phyloP scores from a whole-genome alignment of 1,140 invertebrate genomes.

The Drosophila prosaltans region DNA sequence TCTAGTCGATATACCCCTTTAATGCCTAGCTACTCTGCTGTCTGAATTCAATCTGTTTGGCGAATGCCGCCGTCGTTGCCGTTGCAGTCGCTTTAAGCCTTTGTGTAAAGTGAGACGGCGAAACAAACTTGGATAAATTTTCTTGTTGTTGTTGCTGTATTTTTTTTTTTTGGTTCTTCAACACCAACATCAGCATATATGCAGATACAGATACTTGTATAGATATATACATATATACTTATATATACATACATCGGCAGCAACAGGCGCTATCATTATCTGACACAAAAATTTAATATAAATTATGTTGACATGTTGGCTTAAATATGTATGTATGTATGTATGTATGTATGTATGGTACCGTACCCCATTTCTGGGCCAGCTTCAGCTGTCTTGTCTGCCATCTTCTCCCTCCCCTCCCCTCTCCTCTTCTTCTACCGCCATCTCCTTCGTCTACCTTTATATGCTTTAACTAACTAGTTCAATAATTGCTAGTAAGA shows the following conservation, averaged over 20 bases:
- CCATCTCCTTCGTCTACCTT: no score
- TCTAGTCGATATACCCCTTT: background rate
- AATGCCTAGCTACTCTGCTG: background rate
- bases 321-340: slow-evolving; percentile 63
- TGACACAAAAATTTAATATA: slow-evolving; percentile 83
- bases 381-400: slow-evolving; percentile 19
- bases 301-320: slow-evolving; percentile 82
- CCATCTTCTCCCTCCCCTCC: no score
- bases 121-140: slow-evolving; percentile 3
- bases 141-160: background rate
- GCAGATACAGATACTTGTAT: slow-evolving; percentile 22
- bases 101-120: slow-evolving; percentile 27
- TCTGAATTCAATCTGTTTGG: slow-evolving; percentile 5
- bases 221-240: background rate
- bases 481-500: slow-evolving; percentile 75
- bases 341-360: background rate
- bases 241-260: slow-evolving; percentile 26
- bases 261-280: slow-evolving; percentile 80
- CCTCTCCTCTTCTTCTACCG: no score
- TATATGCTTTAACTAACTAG: slow-evolving; percentile 48
- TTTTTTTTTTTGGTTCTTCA: slow-evolving; percentile 29
- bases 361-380: background rate
- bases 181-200: slow-evolving; percentile 14
- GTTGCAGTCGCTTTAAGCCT: slow-evolving; percentile 16
- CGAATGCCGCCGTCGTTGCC: slow-evolving; percentile 13